Evolutionary conservation across 1,140 invertebrate species (phyloP).

Genomic region (Megathymus violae): DNA sequence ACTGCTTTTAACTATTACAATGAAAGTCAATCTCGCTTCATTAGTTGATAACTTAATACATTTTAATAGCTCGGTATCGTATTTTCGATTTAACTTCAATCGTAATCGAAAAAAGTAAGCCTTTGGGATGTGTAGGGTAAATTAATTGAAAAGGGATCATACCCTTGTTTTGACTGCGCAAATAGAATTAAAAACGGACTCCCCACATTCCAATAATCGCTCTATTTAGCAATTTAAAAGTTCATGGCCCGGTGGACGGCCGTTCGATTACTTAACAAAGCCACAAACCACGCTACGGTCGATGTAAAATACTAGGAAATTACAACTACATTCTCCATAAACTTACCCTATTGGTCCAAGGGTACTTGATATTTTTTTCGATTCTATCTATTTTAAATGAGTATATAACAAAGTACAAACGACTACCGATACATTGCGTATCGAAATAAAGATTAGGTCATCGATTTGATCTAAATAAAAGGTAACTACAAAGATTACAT

Average conservation of each 20-base stretch:
- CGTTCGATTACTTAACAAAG: conserved; percentile 3
- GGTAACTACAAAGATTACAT: no score
- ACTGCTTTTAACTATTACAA: background rate
- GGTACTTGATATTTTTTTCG: no score
- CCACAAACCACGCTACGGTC: background rate
- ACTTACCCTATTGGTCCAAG: no score
- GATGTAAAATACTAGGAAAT: no score
- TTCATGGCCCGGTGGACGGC: conserved; percentile 40
- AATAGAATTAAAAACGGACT: conserved; percentile 65
- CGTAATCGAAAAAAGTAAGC: conserved; percentile 52
- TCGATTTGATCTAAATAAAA: no score
- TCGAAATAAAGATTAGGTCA: no score
- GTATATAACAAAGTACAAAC: no score
- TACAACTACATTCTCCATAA: no score
- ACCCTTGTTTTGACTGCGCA: conserved; percentile 63
- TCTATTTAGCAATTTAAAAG: conserved; percentile 61
- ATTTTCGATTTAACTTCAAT: conserved; percentile 51
- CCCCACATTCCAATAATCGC: conserved; percentile 58
- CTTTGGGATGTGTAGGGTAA: conserved; percentile 49
- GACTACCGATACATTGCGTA: no score
- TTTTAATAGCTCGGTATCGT: conserved; percentile 27
- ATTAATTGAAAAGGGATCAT: conserved; percentile 59
- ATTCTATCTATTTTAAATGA: no score
- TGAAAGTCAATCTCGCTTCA: background rate
- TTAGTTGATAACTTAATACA: conserved; percentile 14